A percentile compares a stretch with the other conserved stretches of the same genome.
Conservation (phyloP, 2,888 invertebrate species). For the Clostera curtula region DNA sequence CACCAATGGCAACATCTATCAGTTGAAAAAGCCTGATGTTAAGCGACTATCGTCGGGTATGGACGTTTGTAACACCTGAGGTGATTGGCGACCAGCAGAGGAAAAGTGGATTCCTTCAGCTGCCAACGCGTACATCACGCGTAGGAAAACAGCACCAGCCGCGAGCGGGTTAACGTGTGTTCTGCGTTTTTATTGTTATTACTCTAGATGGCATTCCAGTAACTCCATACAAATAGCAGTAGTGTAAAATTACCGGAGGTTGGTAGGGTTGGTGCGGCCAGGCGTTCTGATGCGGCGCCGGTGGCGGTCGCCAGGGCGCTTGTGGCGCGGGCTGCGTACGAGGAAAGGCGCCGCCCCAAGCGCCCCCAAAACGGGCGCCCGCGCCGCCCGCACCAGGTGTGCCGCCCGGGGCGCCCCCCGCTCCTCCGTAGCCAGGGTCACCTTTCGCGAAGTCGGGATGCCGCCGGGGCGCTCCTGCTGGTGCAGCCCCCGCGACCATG, state of each 20-base stretch:
- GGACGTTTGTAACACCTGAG: no score
- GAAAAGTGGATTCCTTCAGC: no score
- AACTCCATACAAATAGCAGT: no score
- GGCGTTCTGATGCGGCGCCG: slow-evolving; percentile 41
- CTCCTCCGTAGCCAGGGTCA: slow-evolving; percentile 24
- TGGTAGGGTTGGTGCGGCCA: slow-evolving; percentile 60
- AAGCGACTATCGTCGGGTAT: no score
- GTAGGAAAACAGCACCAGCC: no score
- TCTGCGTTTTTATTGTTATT: no score
- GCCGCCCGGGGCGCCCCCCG: slow-evolving; percentile 16
- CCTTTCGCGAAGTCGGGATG: slow-evolving; percentile 47
- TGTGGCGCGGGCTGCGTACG: slow-evolving; percentile 47
- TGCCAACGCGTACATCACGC: no score
- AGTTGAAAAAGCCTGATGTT: no score
- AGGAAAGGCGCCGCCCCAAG: slow-evolving; percentile 45
- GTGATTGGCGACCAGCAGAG: no score
- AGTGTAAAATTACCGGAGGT: slow-evolving; percentile 30
- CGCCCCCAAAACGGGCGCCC: slow-evolving; percentile 30
- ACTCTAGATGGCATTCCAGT: no score
- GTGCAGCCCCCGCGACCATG: slow-evolving; percentile 71
- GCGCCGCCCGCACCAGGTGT: slow-evolving; percentile 21
- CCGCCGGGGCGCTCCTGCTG: slow-evolving; percentile 43
- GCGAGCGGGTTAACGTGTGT: no score
- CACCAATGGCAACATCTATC: no score
- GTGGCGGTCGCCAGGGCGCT: slow-evolving; percentile 45